Percentiles rank a stretch among this genome's conserved stretches.
phyloP scores from a whole-genome alignment of 2,797 vertebrate genomes.

The Setipinna tenuifilis region DNA sequence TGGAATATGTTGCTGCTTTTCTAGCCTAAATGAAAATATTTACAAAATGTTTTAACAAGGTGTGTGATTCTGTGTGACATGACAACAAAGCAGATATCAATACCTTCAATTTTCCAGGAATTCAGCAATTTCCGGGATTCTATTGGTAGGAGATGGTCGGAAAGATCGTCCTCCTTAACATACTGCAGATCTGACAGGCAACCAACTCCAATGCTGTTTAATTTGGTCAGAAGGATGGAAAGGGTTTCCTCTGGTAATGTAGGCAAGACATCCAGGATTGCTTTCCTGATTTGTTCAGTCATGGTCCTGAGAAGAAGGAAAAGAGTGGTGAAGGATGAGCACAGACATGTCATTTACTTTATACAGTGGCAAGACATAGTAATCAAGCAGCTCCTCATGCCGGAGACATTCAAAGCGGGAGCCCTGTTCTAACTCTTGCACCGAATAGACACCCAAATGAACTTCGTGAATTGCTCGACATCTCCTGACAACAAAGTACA shows the following conservation, averaged over 20 bases:
- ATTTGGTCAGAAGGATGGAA: conserved; percentile 22
- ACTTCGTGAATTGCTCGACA: not conserved
- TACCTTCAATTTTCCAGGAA: conserved; percentile 21
- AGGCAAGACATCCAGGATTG: too few species aligned
- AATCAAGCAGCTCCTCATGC: too few species aligned
- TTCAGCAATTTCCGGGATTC: conserved; percentile 28
- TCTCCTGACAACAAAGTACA: conserved; percentile 19
- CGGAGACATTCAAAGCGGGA: too few species aligned
- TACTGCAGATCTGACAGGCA: conserved; percentile 28
- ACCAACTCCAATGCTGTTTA: not conserved
- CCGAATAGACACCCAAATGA: not conserved
- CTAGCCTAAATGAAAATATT: too few species aligned
- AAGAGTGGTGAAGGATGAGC: conserved; percentile 27
- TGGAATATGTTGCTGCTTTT: too few species aligned
- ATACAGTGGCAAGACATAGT: conserved; percentile 3
- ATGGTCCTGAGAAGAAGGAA: conserved; percentile 17
- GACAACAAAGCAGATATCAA: not conserved
- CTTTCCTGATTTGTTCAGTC: not conserved
- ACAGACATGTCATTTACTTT: conserved; percentile 25
- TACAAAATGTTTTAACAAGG: too few species aligned
- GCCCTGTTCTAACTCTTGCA: not conserved
- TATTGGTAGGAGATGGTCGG: conserved; percentile 20
- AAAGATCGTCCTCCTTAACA: conserved; percentile 28
- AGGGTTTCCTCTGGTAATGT: not conserved
- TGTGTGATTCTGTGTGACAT: not conserved